Base-by-base conservation (phyloP, 2,888 invertebrate genomes). In the Ichneumoninae sp. region DNA sequence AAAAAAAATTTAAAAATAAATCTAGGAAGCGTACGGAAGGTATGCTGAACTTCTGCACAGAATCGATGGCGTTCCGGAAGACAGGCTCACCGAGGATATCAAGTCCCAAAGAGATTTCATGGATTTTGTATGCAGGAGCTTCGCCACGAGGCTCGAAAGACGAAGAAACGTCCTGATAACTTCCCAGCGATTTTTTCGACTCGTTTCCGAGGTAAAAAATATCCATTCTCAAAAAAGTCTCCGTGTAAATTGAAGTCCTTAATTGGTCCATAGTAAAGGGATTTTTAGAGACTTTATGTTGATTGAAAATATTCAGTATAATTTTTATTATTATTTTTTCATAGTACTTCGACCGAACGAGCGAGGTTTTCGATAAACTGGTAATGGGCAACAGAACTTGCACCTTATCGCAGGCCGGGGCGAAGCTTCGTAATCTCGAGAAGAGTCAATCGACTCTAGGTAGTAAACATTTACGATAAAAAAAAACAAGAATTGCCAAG, bases 111-210 rank as follows among this genome's bases (percentile, higher is more conserved):
- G 96, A 85, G 97, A 97, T 91, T 97, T 97, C 91, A 97, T 97
- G 96, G 97, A 97, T 93, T 97, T 96, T 84, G 96, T 97, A 0
- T 97, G 97, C 89, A 95, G 96, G 80, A 96, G 96, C 90, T 97
- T 97, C 91, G 97, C 97, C 0, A 95, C 95, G 44, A 94, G 97
- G 16, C 94, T 97, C 78, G 97, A 97, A 90, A 94, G 96, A 57
- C 94, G 97, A 57, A 94, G 97, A 82, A 97, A 96, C 91, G 95
- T 97, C 65, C 94, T 97, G 52, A 96, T 97, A 85, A 96, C 96
- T 16, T 97, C 97, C 13, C 94, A 96, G 88, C 94, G 97, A 88
- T 97, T 97, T 93, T 97, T 97, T 92, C 95, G 97, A 40, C 94
- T 97, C 65, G 96, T 97, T 62, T 96, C 96, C 3, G 97, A 97